Evolutionary conservation across 2,797 vertebrate genomes (phyloP).

Genomic region (Garrulus glandarius): DNA sequence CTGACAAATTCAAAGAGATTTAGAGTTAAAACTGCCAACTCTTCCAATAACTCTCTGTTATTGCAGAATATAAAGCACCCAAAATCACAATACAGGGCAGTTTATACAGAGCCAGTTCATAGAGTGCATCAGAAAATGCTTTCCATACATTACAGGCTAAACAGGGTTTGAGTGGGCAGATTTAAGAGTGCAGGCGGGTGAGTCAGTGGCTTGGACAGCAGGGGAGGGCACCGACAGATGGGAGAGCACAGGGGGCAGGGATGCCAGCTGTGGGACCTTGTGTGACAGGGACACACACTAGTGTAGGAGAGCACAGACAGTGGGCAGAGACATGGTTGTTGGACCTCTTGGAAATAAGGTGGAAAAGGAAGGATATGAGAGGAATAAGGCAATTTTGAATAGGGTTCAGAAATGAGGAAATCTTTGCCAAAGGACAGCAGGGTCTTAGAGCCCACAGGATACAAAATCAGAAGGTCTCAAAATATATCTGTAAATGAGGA

Average conservation of each 20-base stretch:
- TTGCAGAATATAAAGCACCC: slow-evolving; percentile 38
- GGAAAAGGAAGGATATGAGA: background rate
- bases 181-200: background rate
- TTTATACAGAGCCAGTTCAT: background rate
- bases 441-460: slow-evolving; percentile 34
- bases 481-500: slow-evolving; percentile 52
- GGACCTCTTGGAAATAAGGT: background rate
- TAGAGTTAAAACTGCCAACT: slow-evolving; percentile 50
- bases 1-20: slow-evolving; percentile 60
- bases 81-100: background rate
- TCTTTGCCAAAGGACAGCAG: slow-evolving; percentile 47
- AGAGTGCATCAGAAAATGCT: background rate
- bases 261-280: background rate
- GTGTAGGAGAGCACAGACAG: background rate
- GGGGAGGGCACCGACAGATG: slow-evolving; percentile 13
- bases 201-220: background rate
- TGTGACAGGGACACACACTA: background rate
- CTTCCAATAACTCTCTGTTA: slow-evolving; percentile 38
- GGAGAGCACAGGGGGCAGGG: background rate
- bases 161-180: background rate
- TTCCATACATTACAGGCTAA: background rate
- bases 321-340: background rate
- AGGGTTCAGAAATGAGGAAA: background rate
- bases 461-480: slow-evolving; percentile 41
- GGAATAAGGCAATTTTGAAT: background rate